phyloP scores from a whole-genome alignment of 2,797 vertebrate genomes.

The Varecia variegata region DNA sequence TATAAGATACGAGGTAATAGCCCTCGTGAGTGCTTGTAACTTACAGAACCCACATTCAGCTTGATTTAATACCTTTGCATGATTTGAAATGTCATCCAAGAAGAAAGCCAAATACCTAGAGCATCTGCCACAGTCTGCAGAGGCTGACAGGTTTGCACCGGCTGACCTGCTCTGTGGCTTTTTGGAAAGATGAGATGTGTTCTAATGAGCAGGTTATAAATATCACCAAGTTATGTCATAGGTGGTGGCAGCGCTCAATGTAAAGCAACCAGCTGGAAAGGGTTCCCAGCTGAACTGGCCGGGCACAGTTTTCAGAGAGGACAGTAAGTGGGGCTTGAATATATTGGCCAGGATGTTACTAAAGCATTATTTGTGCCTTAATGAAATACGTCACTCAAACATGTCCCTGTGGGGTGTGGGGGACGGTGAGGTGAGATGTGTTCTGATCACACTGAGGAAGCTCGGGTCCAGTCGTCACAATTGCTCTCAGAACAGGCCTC shows the following conservation, averaged over 20 bases:
- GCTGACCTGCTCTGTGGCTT: not conserved
- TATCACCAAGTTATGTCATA: slow-evolving; percentile 28
- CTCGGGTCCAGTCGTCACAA: accelerated
- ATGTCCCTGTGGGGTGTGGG: not conserved
- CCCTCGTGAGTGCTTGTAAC: not conserved
- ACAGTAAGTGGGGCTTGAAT: not conserved
- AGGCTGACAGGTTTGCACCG: slow-evolving; percentile 47
- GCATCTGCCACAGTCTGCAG: not conserved
- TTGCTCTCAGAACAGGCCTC: not conserved
- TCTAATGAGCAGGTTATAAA: slow-evolving; percentile 55
- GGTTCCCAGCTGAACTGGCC: not conserved
- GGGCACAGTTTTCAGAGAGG: not conserved
- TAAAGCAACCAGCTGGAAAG: not conserved
- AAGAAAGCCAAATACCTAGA: slow-evolving; percentile 6
- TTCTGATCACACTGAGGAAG: not conserved
- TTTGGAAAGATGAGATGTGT: slow-evolving; percentile 60
- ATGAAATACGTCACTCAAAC: not conserved
- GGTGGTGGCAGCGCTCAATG: not conserved
- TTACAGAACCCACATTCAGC: not conserved
- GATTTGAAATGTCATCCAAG: slow-evolving; percentile 41
- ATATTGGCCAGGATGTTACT: not conserved
- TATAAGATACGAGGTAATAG: not conserved
- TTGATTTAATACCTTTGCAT: slow-evolving; percentile 14
- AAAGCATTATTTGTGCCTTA: not conserved
- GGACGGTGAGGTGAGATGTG: not conserved